Conservation (phyloP, 2,113 vertebrate species). For the Zosterops pallidus region DNA sequence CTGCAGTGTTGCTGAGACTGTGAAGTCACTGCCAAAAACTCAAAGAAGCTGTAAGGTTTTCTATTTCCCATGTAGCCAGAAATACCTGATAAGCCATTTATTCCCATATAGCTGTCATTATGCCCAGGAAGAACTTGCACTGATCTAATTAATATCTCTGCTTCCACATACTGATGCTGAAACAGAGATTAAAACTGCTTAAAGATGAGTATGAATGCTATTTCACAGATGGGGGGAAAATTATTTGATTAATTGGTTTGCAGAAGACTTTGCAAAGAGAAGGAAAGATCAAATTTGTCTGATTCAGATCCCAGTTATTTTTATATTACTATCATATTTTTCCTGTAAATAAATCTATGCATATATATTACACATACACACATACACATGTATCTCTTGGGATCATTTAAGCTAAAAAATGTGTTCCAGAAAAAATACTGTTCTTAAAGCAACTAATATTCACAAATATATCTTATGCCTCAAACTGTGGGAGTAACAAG, state of each 20-base stretch:
- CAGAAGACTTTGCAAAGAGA: neutral
- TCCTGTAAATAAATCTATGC: neutral
- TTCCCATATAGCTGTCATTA: neutral
- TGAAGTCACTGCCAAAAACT: conserved; percentile 66
- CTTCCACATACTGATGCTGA: neutral
- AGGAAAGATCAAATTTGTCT: neutral
- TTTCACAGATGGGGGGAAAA: neutral
- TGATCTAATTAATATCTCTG: conserved; percentile 13
- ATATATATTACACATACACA: neutral
- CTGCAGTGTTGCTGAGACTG: neutral
- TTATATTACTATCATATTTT: neutral
- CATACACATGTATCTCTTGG: neutral
- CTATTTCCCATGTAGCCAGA: conserved; percentile 16
- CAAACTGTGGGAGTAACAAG: neutral
- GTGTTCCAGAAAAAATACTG: neutral
- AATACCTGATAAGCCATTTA: conserved; percentile 52
- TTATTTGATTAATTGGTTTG: neutral
- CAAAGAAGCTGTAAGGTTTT: conserved; percentile 26
- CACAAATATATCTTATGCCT: neutral
- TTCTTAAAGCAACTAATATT: neutral
- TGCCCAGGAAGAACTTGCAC: neutral
- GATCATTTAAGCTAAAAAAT: neutral
- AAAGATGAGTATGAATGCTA: neutral
- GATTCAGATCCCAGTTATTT: neutral
- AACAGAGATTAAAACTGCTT: neutral